Conservation (phyloP, 2,888 invertebrate genomes). For the Bembecia ichneumoniformis region DNA sequence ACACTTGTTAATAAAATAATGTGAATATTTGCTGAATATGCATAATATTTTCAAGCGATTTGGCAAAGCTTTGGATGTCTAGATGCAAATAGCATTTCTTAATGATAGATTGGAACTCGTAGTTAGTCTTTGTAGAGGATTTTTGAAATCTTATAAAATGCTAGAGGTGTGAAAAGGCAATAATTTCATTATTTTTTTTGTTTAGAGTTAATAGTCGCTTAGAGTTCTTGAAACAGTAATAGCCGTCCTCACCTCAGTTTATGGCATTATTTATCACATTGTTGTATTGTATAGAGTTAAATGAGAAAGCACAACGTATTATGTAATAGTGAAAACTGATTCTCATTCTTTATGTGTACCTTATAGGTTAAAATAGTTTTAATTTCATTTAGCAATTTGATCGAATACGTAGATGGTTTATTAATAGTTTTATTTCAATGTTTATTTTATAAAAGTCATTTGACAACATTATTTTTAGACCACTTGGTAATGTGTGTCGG, state of each 20-base stretch:
- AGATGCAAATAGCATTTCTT: constrained; percentile 19
- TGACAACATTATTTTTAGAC: too few relatives aligned
- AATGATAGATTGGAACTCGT: constrained; percentile 32
- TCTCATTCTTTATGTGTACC: neutral
- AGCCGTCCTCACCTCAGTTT: constrained; percentile 6
- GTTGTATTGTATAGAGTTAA: neutral
- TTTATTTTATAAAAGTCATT: too few relatives aligned
- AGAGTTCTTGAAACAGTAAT: constrained; percentile 7
- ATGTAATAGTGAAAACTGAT: neutral
- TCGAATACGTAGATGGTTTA: neutral
- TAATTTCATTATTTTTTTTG: constrained; percentile 1
- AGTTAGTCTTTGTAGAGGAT: constrained; percentile 34
- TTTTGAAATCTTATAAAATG: constrained; percentile 15
- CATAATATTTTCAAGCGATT: neutral
- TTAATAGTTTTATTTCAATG: too few relatives aligned
- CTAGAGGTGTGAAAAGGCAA: constrained; percentile 2
- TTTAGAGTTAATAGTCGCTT: neutral
- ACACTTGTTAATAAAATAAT: too few relatives aligned
- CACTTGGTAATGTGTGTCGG: too few relatives aligned
- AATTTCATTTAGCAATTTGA: neutral
- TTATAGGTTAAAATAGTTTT: neutral
- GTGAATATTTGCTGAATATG: too few relatives aligned
- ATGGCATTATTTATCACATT: neutral
- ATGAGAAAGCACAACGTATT: neutral
- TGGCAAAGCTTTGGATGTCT: constrained; percentile 54